Evolutionary conservation across 2,888 invertebrate species (phyloP).

Genomic region (Drosophila phalerata): DNA sequence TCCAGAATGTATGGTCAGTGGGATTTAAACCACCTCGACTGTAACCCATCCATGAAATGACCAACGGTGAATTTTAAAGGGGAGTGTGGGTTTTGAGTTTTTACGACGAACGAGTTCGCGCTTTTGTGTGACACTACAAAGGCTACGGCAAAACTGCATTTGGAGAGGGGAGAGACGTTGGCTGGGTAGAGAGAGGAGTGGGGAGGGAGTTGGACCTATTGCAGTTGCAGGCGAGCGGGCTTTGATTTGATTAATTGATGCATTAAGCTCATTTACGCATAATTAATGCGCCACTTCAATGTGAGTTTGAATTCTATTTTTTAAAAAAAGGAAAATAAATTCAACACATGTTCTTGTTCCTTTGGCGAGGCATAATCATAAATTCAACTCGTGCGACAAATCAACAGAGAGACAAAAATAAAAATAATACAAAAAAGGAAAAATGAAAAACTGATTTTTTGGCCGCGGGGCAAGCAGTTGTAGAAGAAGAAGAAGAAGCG

Average conservation of each 20-base stretch:
- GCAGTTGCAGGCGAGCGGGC: slow-evolving; percentile 47
- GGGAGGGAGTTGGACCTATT: slow-evolving; percentile 8
- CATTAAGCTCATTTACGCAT: slow-evolving; percentile 80
- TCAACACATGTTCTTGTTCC: slow-evolving; percentile 39
- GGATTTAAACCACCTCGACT: background rate
- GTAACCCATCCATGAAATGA: slow-evolving; percentile 10
- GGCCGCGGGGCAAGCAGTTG: slow-evolving; percentile 41
- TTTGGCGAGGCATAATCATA: slow-evolving; percentile 66
- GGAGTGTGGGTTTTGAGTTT: slow-evolving; percentile 14
- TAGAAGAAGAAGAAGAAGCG: slow-evolving; percentile 41
- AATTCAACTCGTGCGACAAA: slow-evolving; percentile 79
- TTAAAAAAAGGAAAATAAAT: slow-evolving; percentile 20
- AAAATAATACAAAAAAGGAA: slow-evolving; percentile 17
- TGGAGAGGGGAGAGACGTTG: background rate
- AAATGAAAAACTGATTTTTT: slow-evolving; percentile 49
- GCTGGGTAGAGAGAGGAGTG: background rate
- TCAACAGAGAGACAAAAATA: slow-evolving; percentile 59
- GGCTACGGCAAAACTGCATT: slow-evolving; percentile 54
- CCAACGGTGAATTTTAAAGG: slow-evolving; percentile 8
- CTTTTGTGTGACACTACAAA: slow-evolving; percentile 75
- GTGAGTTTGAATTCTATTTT: slow-evolving; percentile 54
- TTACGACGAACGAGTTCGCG: slow-evolving; percentile 61
- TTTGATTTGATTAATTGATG: slow-evolving; percentile 80
- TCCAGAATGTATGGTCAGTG: background rate
- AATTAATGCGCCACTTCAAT: slow-evolving; percentile 72